Percentiles rank a stretch among this genome's conserved stretches.
Conservation (phyloP, 2,113 vertebrate species). For the Brienomyrus brachyistius region DNA sequence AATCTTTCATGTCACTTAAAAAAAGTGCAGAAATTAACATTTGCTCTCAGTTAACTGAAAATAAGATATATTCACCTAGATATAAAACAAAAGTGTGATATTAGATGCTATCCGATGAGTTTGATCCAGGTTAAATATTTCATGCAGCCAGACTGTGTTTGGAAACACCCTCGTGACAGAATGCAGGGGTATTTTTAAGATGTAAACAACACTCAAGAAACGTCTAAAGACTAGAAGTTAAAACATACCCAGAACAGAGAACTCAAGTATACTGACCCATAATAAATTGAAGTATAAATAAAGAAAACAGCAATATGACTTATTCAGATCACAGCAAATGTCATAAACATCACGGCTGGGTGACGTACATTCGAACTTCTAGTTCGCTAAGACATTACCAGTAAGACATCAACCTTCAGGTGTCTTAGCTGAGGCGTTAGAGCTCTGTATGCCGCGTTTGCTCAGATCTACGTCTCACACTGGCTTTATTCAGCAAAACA, state of each 20-base stretch:
- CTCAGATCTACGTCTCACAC: not conserved
- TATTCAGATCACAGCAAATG: not conserved
- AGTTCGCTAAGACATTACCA: not conserved
- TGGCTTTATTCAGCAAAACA: not conserved
- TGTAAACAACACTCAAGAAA: not conserved
- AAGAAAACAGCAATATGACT: not conserved
- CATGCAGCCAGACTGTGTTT: not conserved
- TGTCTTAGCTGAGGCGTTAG: not conserved
- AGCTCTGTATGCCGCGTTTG: not conserved
- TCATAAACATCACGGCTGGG: not conserved
- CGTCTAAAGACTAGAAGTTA: not conserved
- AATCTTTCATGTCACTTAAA: not conserved
- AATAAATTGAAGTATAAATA: not conserved
- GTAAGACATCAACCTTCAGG: not conserved
- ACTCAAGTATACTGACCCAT: not conserved
- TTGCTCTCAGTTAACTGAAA: too few species aligned
- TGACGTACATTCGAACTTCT: not conserved
- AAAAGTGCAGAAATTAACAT: too few species aligned
- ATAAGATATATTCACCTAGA: not conserved
- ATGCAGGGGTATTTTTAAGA: not conserved
- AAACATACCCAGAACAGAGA: not conserved
- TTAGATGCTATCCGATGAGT: not conserved
- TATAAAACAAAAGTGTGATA: not conserved
- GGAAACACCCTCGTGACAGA: too few species aligned
- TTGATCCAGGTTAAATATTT: not conserved